Conservation (phyloP, 2,888 invertebrate genomes). For the Mylabris sibirica region DNA sequence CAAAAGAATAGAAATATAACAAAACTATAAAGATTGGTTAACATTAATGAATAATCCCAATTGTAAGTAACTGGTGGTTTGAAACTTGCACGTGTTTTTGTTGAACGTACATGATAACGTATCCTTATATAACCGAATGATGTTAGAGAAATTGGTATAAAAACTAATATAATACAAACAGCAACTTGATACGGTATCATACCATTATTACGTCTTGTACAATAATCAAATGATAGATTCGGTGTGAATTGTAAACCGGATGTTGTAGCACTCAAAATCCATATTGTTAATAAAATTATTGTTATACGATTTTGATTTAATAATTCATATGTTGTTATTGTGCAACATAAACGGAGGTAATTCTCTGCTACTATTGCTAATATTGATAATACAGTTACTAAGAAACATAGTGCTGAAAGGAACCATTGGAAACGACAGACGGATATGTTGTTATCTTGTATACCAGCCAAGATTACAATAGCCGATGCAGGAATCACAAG, state of each 20-base stretch:
- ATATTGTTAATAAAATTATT: conserved; percentile 64
- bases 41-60: conserved; percentile 69
- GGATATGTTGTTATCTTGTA: conserved; percentile 64
- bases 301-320: conserved; percentile 65
- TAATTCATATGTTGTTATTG: conserved; percentile 63
- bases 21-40: conserved; percentile 72
- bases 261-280: conserved; percentile 65
- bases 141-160: conserved; percentile 67
- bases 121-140: conserved; percentile 66
- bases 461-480: conserved; percentile 73
- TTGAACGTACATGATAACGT: conserved; percentile 63
- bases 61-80: conserved; percentile 70
- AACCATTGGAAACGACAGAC: conserved; percentile 75
- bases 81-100: conserved; percentile 66
- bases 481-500: conserved; percentile 74
- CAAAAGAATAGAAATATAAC: conserved; percentile 70
- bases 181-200: conserved; percentile 66
- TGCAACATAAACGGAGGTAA: conserved; percentile 70
- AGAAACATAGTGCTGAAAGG: conserved; percentile 71
- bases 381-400: conserved; percentile 70
- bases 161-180: conserved; percentile 67
- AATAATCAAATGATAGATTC: conserved; percentile 74
- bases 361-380: conserved; percentile 73
- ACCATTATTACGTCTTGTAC: conserved; percentile 65
- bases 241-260: conserved; percentile 70